These are phyloP conservation scores for Aphaenogaster floridana DNA, from an alignment of 1,140 invertebrate genomes.

Conservation along the genomic window DNA sequence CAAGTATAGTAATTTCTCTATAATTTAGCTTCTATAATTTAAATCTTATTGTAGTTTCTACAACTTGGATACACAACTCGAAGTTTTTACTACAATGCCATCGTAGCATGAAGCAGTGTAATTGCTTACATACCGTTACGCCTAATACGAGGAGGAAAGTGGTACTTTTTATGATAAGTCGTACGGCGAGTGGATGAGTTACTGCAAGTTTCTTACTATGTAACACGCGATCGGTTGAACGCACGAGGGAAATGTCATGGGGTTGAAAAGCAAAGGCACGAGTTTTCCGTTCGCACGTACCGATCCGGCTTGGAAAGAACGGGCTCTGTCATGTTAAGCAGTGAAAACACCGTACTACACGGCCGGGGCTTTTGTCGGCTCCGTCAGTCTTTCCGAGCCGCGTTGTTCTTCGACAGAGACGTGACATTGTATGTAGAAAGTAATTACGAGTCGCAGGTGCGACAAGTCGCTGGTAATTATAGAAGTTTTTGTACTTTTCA, in stretches of 20 bases:
- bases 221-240: constrained; percentile 19
- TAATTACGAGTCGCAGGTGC: neutral
- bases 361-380: constrained; percentile 23
- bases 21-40: neutral
- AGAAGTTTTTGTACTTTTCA: constrained; percentile 1
- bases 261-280: constrained; percentile 37
- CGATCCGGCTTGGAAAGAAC: neutral
- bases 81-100: constrained; percentile 4
- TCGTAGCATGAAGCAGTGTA: neutral
- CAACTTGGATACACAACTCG: neutral
- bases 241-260: constrained; percentile 32
- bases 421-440: neutral
- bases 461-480: neutral
- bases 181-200: neutral
- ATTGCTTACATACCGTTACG: constrained; percentile 15
- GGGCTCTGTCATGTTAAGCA: constrained; percentile 61
- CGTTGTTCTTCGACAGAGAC: constrained; percentile 32
- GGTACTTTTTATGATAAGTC: constrained; percentile 13
- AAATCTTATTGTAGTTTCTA: neutral
- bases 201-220: constrained; percentile 29
- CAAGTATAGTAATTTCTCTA: too few species aligned
- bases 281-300: constrained; percentile 43
- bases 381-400: constrained; percentile 13
- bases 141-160: constrained; percentile 26
- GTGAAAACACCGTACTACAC: constrained; percentile 36